Conservation (phyloP, 1,140 invertebrate genomes). For the Drosophila paulistorum region DNA sequence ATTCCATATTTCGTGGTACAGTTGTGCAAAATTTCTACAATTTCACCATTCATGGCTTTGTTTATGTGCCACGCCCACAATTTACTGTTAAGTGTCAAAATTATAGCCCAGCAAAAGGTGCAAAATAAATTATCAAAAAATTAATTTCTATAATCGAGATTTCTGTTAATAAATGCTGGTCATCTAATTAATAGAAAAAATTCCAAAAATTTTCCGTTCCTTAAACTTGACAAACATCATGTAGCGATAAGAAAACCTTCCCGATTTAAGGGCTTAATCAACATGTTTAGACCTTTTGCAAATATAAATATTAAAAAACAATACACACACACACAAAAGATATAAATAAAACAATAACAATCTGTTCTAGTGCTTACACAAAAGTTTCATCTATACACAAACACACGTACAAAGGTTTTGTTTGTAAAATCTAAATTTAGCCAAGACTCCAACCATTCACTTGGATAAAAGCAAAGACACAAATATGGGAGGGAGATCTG, state of each 20-base stretch:
- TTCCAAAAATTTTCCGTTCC: not conserved
- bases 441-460: not conserved
- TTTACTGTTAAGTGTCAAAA: not conserved
- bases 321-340: not conserved
- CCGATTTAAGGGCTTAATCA: not conserved
- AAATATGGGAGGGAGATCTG: not conserved
- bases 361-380: not conserved
- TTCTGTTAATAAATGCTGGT: not conserved
- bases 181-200: not conserved
- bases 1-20: not conserved
- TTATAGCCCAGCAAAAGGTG: not conserved
- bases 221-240: not conserved
- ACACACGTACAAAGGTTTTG: not conserved
- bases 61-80: not conserved
- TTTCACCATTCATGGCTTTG: not conserved
- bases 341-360: conserved; percentile 14
- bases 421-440: not conserved
- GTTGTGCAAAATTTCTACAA: not conserved
- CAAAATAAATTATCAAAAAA: conserved; percentile 1
- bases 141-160: not conserved
- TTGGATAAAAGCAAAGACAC: not conserved
- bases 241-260: not conserved
- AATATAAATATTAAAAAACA: not conserved
- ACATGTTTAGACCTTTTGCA: not conserved
- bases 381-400: not conserved